Percentiles rank a stretch among this genome's conserved stretches.
Evolutionary conservation across 1,140 invertebrate species (phyloP).

Genomic region (Heliconius hermathena): DNA sequence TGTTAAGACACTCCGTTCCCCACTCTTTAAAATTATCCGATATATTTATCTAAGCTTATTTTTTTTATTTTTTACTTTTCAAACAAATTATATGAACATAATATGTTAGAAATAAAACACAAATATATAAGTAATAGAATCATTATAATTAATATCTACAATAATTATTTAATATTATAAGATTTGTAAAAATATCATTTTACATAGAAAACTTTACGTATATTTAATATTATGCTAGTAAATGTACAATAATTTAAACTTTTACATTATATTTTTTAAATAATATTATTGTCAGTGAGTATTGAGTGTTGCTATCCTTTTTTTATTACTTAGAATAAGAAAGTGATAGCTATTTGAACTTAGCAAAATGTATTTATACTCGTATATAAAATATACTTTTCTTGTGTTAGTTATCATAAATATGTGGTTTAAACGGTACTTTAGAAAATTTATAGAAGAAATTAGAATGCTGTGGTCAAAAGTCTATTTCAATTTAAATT

Average conservation of each 20-base stretch:
- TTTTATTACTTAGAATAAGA: conserved; percentile 4
- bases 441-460: not conserved
- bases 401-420: not conserved
- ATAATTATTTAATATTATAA: conserved; percentile 51
- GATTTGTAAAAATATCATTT: conserved; percentile 44
- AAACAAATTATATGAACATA: not conserved
- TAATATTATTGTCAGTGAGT: conserved; percentile 52
- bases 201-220: conserved; percentile 35
- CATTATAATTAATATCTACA: conserved; percentile 52
- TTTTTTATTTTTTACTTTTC: too few species aligned
- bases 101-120: conserved; percentile 35
- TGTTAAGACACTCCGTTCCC: too few species aligned
- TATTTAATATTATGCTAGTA: conserved; percentile 40
- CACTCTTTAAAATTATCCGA: too few species aligned
- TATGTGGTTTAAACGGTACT: not conserved
- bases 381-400: not conserved
- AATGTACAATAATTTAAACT: conserved; percentile 68
- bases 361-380: not conserved
- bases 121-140: conserved; percentile 34
- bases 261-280: conserved; percentile 39
- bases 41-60: too few species aligned
- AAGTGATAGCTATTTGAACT: conserved; percentile 11
- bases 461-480: not conserved
- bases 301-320: conserved; percentile 34
- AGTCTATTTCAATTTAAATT: not conserved